Percentiles rank a stretch among this genome's conserved stretches.
Evolutionary conservation across 1,140 invertebrate genomes (phyloP).

Genomic region (Lasioglossum albipes): DNA sequence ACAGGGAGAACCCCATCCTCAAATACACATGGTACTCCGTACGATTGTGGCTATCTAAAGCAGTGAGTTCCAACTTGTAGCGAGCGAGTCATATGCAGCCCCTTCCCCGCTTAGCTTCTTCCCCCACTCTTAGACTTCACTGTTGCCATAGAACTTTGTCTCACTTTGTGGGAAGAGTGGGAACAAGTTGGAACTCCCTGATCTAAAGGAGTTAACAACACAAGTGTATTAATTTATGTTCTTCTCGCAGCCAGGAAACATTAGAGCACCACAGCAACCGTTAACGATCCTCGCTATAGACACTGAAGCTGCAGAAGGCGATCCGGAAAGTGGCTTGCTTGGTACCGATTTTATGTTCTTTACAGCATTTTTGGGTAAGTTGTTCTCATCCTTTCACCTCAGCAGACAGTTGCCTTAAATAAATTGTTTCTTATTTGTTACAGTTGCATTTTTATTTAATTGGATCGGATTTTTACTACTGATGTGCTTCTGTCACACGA

Average conservation of each 20-base stretch:
- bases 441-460: slow-evolving; percentile 94
- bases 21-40: slow-evolving; percentile 71
- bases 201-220: neutral
- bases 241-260: slow-evolving; percentile 76
- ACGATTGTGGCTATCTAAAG: neutral
- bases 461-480: slow-evolving; percentile 96
- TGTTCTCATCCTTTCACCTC: slow-evolving; percentile 16
- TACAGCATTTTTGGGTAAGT: slow-evolving; percentile 90
- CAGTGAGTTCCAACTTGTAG: neutral
- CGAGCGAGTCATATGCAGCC: too few relatives aligned
- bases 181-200: too few relatives aligned
- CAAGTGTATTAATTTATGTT: slow-evolving; percentile 15
- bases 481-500: slow-evolving; percentile 96
- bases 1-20: slow-evolving; percentile 84
- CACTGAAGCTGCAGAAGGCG: slow-evolving; percentile 85
- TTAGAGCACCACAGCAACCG: slow-evolving; percentile 81
- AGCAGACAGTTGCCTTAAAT: neutral
- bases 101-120: too few relatives aligned
- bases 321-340: slow-evolving; percentile 87
- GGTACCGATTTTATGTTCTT: slow-evolving; percentile 94
- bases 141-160: too few relatives aligned
- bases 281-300: slow-evolving; percentile 86
- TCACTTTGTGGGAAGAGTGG: too few relatives aligned
- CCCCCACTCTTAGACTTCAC: too few relatives aligned
- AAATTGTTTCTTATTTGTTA: slow-evolving; percentile 49